Evolutionary conservation across 2,797 vertebrate species (phyloP).

Genomic region (Eleutherodactylus coqui): DNA sequence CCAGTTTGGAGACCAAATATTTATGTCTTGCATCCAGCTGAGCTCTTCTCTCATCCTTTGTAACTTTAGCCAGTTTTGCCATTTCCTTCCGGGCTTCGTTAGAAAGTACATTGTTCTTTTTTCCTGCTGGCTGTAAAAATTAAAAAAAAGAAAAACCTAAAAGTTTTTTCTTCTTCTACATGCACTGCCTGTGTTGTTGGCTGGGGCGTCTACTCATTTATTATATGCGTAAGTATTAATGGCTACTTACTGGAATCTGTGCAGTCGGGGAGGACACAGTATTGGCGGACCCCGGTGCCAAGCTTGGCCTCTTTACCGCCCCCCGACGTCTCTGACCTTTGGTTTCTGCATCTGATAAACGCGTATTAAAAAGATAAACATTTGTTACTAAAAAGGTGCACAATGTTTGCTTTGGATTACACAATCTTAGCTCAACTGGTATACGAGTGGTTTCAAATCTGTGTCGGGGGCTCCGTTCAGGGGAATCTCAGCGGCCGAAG

Average conservation of each 20-base stretch:
- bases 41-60: conserved; percentile 78
- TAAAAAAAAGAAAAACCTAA: conserved; percentile 6
- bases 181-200: neutral
- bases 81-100: conserved; percentile 78
- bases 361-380: neutral
- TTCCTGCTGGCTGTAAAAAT: conserved; percentile 73
- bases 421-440: neutral
- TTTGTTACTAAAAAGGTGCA: too few species aligned
- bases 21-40: conserved; percentile 77
- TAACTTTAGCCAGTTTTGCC: conserved; percentile 73
- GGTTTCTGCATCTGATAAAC: conserved; percentile 65
- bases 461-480: too few species aligned
- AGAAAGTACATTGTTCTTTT: conserved; percentile 72
- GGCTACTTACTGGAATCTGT: conserved; percentile 74
- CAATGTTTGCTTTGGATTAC: too few species aligned
- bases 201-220: neutral
- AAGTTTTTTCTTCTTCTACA: neutral
- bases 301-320: conserved; percentile 66
- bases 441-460: too few species aligned
- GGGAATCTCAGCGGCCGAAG: too few species aligned
- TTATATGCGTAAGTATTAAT: neutral
- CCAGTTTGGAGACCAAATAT: conserved; percentile 78
- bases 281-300: conserved; percentile 63
- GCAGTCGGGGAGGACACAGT: conserved; percentile 68
- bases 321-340: conserved; percentile 70